Percentiles rank a stretch among this genome's conserved stretches.
These are phyloP conservation scores for Eupeodes latifasciatus DNA, from an alignment of 2,888 invertebrate genomes.

Conservation along the genomic window DNA sequence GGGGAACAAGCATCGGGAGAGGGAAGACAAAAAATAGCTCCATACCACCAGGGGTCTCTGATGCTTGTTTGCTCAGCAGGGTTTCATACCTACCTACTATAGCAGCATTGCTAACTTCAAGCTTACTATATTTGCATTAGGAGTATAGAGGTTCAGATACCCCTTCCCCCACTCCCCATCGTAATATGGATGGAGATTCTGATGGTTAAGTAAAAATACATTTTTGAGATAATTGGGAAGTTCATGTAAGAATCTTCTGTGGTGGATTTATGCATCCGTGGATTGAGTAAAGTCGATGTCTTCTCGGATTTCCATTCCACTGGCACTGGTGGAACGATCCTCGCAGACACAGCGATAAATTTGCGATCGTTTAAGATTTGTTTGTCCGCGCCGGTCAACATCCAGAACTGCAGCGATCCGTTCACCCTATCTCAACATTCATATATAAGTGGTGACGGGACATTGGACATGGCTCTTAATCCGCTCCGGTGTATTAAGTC, in stretches of 20 bases:
- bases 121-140: conserved; percentile 73
- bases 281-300: conserved; percentile 59
- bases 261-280: conserved; percentile 74
- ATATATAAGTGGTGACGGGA: not conserved
- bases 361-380: conserved; percentile 66
- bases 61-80: conserved; percentile 43
- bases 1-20: conserved; percentile 4
- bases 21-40: not conserved
- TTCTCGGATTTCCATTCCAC: conserved; percentile 67
- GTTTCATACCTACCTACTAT: not conserved
- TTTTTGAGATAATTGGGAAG: conserved; percentile 75
- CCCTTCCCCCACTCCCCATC: not conserved
- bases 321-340: conserved; percentile 12
- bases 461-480: conserved; percentile 4
- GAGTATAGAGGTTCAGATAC: not conserved
- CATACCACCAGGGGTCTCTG: conserved; percentile 52
- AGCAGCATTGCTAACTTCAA: conserved; percentile 3
- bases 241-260: conserved; percentile 59
- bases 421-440: not conserved
- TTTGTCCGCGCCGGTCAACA: not conserved
- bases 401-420: not conserved
- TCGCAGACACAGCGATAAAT: conserved; percentile 66
- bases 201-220: conserved; percentile 53
- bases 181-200: not conserved
- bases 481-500: conserved; percentile 64